Evolutionary conservation across 2,888 invertebrate species (phyloP), one percentile per base, ranked within the genome.

Genomic region (Tipula lateralis): DNA sequence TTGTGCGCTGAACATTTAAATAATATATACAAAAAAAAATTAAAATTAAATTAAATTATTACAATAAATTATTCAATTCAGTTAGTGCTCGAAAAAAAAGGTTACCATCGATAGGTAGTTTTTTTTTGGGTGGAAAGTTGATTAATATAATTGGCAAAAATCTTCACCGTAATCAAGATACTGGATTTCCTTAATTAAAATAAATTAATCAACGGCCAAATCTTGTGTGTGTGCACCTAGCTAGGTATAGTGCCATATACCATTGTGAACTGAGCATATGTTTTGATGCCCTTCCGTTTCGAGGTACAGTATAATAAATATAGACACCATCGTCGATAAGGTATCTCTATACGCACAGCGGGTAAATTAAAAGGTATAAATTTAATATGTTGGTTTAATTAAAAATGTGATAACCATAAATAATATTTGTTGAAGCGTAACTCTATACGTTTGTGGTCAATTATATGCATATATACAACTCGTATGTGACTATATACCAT

Each of bases 371-470:
- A 66, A 66, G 66, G 66, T 66, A 66, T 66, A 66, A 66, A 66
- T 66, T 66, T 66, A 66, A 66, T 66, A 24, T 66, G 66, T 66
- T 66, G 66, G 66, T 66, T 66, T 66, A 66, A 66, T 66, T 66
- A 66, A 66, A 66, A 66, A 66, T 66, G 66, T 66, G 66, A 66
- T 66, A 66, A 66, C 66, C 66, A 66, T 66, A 66, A 66, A 66
- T 66, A 66, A 66, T 66, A 66, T 66, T 66, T 66, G 66, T 66
- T 66, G 66, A 66, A 66, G 66, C 66, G 66, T 66, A 66, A 66
- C 66, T 66, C 66, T 66, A 66, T 66, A 24, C 66, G 66, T 66
- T 66, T 66, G 66, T 66, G 66, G 24, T 66, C 66, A 9, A 24
- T 50, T 16, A 5, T 50, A 16, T 50, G 16, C 16, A 44, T 3